Percentiles rank a stretch among this genome's conserved stretches.
Evolutionary conservation across 2,113 vertebrate species (phyloP).

Genomic region (Buteo buteo): DNA sequence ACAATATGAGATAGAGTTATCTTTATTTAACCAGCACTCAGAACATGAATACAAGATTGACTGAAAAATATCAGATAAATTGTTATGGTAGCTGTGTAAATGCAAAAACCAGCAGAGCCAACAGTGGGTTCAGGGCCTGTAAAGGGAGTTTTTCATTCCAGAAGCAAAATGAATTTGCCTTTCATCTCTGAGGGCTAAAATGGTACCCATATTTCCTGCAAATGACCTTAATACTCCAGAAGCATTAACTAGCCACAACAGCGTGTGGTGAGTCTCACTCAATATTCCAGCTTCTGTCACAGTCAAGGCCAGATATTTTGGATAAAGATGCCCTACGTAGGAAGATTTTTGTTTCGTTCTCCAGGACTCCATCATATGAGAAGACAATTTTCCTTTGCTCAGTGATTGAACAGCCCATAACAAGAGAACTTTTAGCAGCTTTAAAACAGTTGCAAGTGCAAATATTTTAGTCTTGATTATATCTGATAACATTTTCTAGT

Average conservation of each 20-base stretch:
- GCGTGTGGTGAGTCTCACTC: not conserved
- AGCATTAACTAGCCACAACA: not conserved
- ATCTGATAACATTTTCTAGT: not conserved
- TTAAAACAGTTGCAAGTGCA: not conserved
- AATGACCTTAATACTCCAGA: not conserved
- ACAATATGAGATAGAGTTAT: not conserved
- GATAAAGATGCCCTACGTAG: not conserved
- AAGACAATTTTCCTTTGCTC: not conserved
- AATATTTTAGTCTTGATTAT: not conserved
- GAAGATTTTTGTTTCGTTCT: not conserved
- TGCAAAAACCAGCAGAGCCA: not conserved
- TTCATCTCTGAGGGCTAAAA: not conserved
- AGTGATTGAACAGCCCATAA: not conserved
- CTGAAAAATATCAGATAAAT: constrained; percentile 17
- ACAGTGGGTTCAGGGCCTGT: not conserved
- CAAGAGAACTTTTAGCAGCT: not conserved
- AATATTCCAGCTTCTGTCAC: not conserved
- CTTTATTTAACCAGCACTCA: constrained; percentile 30
- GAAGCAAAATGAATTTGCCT: not conserved
- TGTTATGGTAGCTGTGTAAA: not conserved
- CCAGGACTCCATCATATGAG: not conserved
- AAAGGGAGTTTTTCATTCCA: not conserved
- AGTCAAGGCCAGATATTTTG: not conserved
- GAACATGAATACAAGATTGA: not conserved
- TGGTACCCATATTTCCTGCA: not conserved